These are phyloP conservation scores for Melitaea athalia DNA, from an alignment of 2,888 invertebrate genomes.

Conservation along the genomic window DNA sequence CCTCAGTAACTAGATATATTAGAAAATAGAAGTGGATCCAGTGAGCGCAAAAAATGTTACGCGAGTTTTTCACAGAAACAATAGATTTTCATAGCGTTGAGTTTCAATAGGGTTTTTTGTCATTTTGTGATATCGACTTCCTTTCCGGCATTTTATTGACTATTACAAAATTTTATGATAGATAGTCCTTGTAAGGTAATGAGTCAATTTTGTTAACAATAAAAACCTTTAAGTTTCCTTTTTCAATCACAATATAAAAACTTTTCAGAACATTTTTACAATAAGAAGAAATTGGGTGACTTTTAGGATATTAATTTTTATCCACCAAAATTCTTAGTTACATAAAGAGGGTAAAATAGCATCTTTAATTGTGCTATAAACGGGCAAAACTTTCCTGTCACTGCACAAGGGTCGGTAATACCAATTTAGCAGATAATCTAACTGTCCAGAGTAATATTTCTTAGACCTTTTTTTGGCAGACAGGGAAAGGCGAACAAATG, in stretches of 20 bases:
- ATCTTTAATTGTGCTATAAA: neutral
- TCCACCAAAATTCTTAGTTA: neutral
- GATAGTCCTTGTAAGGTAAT: neutral
- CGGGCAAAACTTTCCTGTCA: neutral
- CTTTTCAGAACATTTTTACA: too few species aligned
- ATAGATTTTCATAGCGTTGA: neutral
- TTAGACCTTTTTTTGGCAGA: neutral
- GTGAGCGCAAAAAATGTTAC: neutral
- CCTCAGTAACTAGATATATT: neutral
- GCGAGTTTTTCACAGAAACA: constrained; percentile 1
- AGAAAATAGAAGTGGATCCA: constrained; percentile 2
- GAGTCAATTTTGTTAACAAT: neutral
- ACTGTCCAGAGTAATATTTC: neutral
- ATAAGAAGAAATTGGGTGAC: neutral
- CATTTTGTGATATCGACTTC: constrained; percentile 4
- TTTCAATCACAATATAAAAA: neutral
- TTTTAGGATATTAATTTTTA: neutral
- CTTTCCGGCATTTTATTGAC: neutral
- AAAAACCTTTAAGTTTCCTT: neutral
- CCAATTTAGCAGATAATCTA: neutral
- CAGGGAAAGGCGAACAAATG: neutral
- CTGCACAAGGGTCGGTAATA: neutral
- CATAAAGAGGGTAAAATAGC: neutral
- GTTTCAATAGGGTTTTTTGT: neutral
- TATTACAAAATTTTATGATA: neutral